These are phyloP conservation scores for Sitophilus oryzae DNA, from an alignment of 1,140 invertebrate genomes.

Conservation along the genomic window DNA sequence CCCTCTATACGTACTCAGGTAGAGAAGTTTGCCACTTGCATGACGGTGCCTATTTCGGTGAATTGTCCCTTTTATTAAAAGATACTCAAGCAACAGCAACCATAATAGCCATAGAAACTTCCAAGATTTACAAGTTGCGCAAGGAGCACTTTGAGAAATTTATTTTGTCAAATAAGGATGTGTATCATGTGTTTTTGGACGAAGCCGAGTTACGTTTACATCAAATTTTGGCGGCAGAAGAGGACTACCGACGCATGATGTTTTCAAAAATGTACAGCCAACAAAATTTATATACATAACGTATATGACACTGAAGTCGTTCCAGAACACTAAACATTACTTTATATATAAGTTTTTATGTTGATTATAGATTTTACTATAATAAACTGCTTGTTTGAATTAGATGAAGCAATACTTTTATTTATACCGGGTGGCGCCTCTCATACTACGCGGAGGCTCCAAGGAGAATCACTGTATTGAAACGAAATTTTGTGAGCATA, in stretches of 20 bases:
- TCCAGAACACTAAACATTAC: no score
- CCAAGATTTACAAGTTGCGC: slow-evolving; percentile 48
- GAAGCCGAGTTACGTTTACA: slow-evolving; percentile 30
- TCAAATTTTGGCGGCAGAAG: slow-evolving; percentile 31
- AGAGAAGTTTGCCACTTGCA: slow-evolving; percentile 43
- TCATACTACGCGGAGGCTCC: no score
- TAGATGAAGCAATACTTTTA: no score
- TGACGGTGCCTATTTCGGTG: slow-evolving; percentile 38
- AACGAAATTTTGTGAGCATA: no score
- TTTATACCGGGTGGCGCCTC: no score
- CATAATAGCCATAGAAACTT: slow-evolving; percentile 52
- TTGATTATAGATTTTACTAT: no score
- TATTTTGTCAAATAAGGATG: slow-evolving; percentile 16
- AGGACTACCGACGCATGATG: slow-evolving; percentile 27
- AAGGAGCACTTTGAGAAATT: slow-evolving; percentile 44
- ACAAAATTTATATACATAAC: no score
- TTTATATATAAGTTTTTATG: no score
- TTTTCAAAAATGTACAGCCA: slow-evolving; percentile 20
- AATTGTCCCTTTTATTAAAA: slow-evolving; percentile 46
- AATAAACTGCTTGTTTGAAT: no score
- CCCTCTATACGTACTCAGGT: slow-evolving; percentile 51
- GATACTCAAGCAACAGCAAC: slow-evolving; percentile 47
- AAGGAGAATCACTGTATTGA: no score
- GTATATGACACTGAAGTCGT: no score
- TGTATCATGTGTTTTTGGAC: slow-evolving; percentile 27